These are phyloP conservation scores for Rhineura floridana DNA, from an alignment of 2,113 vertebrate genomes.

Conservation along the genomic window DNA sequence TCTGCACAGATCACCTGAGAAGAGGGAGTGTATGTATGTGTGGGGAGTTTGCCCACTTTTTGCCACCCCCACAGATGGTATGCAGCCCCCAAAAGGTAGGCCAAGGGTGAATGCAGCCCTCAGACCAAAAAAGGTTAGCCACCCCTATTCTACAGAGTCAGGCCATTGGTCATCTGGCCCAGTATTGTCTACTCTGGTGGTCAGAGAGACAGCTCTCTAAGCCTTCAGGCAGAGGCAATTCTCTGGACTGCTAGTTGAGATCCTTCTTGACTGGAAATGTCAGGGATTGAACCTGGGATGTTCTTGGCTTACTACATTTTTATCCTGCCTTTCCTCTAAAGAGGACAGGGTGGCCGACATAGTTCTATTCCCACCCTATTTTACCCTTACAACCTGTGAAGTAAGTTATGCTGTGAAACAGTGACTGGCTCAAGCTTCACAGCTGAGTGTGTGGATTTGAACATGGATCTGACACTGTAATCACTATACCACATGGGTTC, in stretches of 20 bases:
- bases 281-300: not conserved
- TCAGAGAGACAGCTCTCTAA: not conserved
- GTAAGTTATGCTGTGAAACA: not conserved
- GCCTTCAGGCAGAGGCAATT: not conserved
- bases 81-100: too few species aligned
- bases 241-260: not conserved
- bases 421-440: not conserved
- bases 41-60: too few species aligned
- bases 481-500: not conserved
- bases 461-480: not conserved
- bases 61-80: too few species aligned
- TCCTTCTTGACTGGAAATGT: not conserved
- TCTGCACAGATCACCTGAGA: too few species aligned
- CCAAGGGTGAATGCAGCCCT: too few species aligned
- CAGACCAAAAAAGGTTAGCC: too few species aligned
- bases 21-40: too few species aligned
- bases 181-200: not conserved
- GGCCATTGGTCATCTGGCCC: not conserved
- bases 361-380: not conserved
- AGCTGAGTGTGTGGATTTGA: not conserved
- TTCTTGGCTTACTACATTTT: not conserved
- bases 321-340: not conserved
- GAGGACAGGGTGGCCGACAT: too few species aligned
- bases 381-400: not conserved
- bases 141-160: too few species aligned